Evolutionary conservation across 2,888 invertebrate species (phyloP).

Genomic region (Rhagium mordax): DNA sequence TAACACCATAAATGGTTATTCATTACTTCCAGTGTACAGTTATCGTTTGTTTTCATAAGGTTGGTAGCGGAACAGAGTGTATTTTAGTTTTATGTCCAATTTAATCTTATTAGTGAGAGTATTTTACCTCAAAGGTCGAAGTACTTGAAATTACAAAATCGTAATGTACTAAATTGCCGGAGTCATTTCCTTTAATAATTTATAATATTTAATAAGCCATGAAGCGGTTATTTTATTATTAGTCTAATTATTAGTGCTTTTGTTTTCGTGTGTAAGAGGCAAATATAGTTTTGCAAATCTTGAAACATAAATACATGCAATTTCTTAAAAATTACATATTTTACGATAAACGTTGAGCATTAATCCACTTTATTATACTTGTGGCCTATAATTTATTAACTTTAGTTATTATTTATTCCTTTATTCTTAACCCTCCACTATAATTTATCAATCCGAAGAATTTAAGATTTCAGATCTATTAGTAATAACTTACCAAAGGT

Average conservation of each 20-base stretch:
- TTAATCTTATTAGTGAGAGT: conserved; percentile 47
- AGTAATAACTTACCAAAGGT: neutral
- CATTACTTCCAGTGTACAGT: conserved; percentile 23
- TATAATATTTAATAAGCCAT: conserved; percentile 29
- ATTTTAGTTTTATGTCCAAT: conserved; percentile 44
- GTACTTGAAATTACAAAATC: conserved; percentile 27
- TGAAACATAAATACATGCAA: conserved; percentile 26
- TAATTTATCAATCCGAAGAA: neutral
- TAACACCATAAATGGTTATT: conserved; percentile 19
- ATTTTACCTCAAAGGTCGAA: conserved; percentile 40
- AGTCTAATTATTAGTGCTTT: conserved; percentile 18
- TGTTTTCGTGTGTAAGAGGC: conserved; percentile 3
- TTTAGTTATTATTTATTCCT: neutral
- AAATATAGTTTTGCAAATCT: conserved; percentile 14
- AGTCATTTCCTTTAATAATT: conserved; percentile 28
- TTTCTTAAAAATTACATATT: conserved; percentile 27
- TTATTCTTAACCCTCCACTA: neutral
- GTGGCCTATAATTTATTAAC: conserved; percentile 24
- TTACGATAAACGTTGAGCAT: conserved; percentile 25
- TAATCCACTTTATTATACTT: conserved; percentile 17
- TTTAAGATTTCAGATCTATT: neutral
- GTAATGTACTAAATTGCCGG: conserved; percentile 2
- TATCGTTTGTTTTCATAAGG: conserved; percentile 26
- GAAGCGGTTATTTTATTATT: neutral
- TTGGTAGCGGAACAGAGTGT: conserved; percentile 38